Evolutionary conservation across 2,888 invertebrate species (phyloP), one percentile per base, ranked within the genome.

Genomic region (Alsophila aescularia): DNA sequence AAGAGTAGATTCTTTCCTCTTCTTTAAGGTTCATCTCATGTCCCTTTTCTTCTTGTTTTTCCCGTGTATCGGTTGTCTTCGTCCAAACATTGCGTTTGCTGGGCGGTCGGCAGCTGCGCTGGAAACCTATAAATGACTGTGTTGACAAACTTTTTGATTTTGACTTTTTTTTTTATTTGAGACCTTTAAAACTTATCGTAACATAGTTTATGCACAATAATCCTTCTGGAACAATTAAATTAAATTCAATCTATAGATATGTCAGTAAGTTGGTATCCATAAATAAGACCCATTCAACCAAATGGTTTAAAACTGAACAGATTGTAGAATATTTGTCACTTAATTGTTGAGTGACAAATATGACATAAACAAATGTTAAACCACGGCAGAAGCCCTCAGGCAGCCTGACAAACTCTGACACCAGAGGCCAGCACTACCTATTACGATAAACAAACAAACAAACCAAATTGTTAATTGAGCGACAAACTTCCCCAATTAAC

Each of bases 51-150:
- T 75, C 90, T 68, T 66, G 73, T 70, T 84, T 84, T 85, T 87
- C 85, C 83, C 87, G 84, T 74, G 77, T 84, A 90, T 89, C 68
- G 73, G 83, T 76, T 81, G 80, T 91, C 91, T 87, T 89, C 83
- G 77, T 91, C 90, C 90, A 91, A 90, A 91, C 90, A 90, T 83
- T 86, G 85, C 81, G 80, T 77, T 79, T 73, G 73, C 81, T 78
- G 53, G 79, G 77, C 76, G 83, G 83, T 81, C 84, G 86, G 85
- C 90, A 90, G 90, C 90, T 90, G 90, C 85, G 76, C 75, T 76
- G 81, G 85, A 87, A 83, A 84, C 84, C 83, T 85, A 84, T 87
- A 88, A 87, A 85, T 81, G 85, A 83, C 83, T 13, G 83, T 79
- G 80, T 81, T 81, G 81, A 83, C 79, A 81, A 80, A 79, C 78